Base-by-base conservation (phyloP, 1,140 invertebrate species). In the Antheraea mylitta region DNA sequence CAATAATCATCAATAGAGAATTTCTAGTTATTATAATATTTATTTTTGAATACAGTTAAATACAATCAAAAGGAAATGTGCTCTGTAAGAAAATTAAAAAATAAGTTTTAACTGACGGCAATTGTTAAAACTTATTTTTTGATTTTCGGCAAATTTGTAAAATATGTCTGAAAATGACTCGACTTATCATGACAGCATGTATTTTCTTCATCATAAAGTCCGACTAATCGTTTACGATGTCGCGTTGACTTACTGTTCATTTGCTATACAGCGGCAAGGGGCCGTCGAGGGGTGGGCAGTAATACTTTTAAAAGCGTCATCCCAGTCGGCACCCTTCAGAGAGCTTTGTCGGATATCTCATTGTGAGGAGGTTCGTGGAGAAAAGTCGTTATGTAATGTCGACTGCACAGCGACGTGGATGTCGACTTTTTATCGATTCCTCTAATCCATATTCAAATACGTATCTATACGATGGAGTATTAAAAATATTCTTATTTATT, bases 221-320 rank as follows among this genome's bases (percentile, higher is more conserved):
- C 7, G 5, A 53, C 45, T 8, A 42, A 42, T 42, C 1, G 45
- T 13, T 13, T 16, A 53, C 5, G 9, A 13, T 53, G 45, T 53
- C 16, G 13, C 45, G 18, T 11, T 30, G 10, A 59, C 8, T 66
- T 65, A 68, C 61, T 67, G 38, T n/a, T 18, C 68, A 67, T 18
- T 19, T 38, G 58, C 53, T 10, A 45, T 18, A 13, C 18, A 45
- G 18, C 18, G 58, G 64, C 66, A 68, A 67, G 42, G 70, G 70
- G 64, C 70, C 13, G 62, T 62, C 30, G 61, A 63, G 71, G 53
- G 75, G 82, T 74, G 69, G 74, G 62, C 72, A 70, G 81, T 89
- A 89, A 89, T 89, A 87, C 83, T 83, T 87, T 89, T 89, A 89
- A 89, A 89, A 89, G 86, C 86, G 71, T 77, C 77, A 72, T 75